phyloP scores from a whole-genome alignment of 2,797 vertebrate species.

The Sylvilagus floridanus region DNA sequence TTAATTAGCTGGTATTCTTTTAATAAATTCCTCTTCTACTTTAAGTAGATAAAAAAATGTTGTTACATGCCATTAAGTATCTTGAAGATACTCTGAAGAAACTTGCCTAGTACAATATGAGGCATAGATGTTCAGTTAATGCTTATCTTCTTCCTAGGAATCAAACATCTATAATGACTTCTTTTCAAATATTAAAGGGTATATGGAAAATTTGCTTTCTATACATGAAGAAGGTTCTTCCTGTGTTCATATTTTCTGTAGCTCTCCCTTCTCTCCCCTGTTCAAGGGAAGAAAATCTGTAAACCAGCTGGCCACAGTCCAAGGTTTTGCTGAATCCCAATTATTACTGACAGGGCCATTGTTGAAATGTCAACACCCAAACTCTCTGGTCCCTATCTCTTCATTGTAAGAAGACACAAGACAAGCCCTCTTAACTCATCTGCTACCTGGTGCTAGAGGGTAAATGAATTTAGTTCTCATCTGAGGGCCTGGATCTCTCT shows the following conservation, averaged over 20 bases:
- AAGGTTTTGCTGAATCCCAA: neutral
- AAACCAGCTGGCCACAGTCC: neutral
- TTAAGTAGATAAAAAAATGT: neutral
- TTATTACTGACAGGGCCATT: neutral
- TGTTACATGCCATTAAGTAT: neutral
- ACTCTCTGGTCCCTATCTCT: neutral
- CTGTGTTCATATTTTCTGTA: neutral
- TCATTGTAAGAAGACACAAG: neutral
- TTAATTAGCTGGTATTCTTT: neutral
- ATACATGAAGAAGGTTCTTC: neutral
- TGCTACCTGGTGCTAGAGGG: neutral
- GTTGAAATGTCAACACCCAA: neutral
- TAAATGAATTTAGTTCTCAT: neutral
- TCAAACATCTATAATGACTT: neutral
- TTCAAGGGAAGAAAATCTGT: neutral
- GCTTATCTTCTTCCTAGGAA: neutral
- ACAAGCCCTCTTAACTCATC: neutral
- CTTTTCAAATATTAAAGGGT: constrained; percentile 29
- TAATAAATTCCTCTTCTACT: neutral
- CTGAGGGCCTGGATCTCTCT: neutral
- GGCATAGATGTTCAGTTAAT: neutral
- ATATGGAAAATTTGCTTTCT: neutral
- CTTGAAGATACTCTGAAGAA: neutral
- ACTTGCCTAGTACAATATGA: neutral
- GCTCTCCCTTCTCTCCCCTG: neutral